Percentiles rank a stretch among this genome's conserved stretches.
phyloP scores from a whole-genome alignment of 2,888 invertebrate species.

The Druceiella hillmani region DNA sequence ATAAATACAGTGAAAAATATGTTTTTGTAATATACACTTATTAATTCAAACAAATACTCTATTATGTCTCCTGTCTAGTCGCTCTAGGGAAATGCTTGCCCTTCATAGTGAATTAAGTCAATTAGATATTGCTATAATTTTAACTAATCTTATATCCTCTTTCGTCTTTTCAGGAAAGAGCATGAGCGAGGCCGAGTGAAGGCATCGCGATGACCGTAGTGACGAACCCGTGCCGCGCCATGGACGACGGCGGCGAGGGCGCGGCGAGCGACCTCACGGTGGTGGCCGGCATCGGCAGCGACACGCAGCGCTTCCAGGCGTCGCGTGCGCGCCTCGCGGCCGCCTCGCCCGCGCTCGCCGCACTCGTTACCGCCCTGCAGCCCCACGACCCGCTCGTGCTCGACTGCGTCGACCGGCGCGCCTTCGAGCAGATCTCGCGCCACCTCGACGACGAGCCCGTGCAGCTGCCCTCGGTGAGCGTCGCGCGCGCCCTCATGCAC shows the following conservation, averaged over 20 bases:
- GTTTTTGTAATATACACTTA: too few species aligned
- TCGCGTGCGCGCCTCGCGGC: constrained; percentile 58
- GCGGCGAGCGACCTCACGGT: constrained; percentile 52
- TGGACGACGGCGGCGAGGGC: constrained; percentile 30
- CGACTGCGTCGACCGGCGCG: constrained; percentile 58
- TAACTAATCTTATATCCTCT: too few species aligned
- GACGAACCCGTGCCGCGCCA: constrained; percentile 39
- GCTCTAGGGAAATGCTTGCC: too few species aligned
- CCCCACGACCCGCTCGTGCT: constrained; percentile 45
- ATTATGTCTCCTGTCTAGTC: too few species aligned
- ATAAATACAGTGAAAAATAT: too few species aligned
- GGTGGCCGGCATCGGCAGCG: constrained; percentile 58
- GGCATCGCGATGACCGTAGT: constrained; percentile 42
- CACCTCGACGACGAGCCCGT: constrained; percentile 61
- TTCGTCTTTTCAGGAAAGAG: too few species aligned
- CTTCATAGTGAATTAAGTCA: too few species aligned
- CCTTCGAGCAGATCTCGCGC: constrained; percentile 61
- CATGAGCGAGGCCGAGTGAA: constrained; percentile 26
- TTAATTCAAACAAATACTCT: too few species aligned
- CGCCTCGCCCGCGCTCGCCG: constrained; percentile 59
- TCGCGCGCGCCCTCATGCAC: constrained; percentile 64
- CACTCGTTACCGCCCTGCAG: constrained; percentile 45
- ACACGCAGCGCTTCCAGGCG: constrained; percentile 64
- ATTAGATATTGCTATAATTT: too few species aligned
- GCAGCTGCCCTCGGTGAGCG: constrained; percentile 55